A percentile compares a stretch with the other conserved stretches of the same genome.
Conservation (phyloP, 1,140 invertebrate species). For the Ephestia elutella region DNA sequence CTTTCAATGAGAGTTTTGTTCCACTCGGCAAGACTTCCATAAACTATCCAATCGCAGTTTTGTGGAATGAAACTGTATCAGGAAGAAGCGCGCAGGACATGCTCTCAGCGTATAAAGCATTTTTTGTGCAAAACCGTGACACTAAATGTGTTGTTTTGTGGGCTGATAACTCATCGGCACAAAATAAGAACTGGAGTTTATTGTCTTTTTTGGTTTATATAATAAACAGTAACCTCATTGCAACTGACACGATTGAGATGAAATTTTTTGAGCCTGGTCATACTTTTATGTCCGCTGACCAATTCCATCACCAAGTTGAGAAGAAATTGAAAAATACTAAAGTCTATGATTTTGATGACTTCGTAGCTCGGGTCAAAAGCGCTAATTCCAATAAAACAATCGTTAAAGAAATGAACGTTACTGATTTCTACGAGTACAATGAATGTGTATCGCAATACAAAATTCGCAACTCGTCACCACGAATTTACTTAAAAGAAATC, state of each 20-base stretch:
- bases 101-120: too few relatives aligned
- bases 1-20: too few relatives aligned
- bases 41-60: too few relatives aligned
- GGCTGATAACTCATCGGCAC: conserved; percentile 28
- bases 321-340: conserved; percentile 9
- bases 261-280: conserved; percentile 19
- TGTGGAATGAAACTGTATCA: too few relatives aligned
- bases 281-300: conserved; percentile 18
- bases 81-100: too few relatives aligned
- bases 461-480: too few relatives aligned
- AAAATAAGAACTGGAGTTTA: conserved; percentile 40
- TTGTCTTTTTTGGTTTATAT: conserved; percentile 24
- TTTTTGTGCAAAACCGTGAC: conserved; percentile 16
- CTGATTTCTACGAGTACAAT: neutral
- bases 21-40: too few relatives aligned
- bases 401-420: neutral
- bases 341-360: conserved; percentile 14
- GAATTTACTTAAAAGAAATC: too few relatives aligned
- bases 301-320: conserved; percentile 19
- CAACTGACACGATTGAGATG: conserved; percentile 5
- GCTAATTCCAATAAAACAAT: neutral
- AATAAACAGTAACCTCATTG: conserved; percentile 11
- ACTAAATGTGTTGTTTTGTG: conserved; percentile 29
- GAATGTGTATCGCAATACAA: neutral
- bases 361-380: conserved; percentile 7